phyloP scores from a whole-genome alignment of 2,888 invertebrate species.

The Incurvaria masculella region DNA sequence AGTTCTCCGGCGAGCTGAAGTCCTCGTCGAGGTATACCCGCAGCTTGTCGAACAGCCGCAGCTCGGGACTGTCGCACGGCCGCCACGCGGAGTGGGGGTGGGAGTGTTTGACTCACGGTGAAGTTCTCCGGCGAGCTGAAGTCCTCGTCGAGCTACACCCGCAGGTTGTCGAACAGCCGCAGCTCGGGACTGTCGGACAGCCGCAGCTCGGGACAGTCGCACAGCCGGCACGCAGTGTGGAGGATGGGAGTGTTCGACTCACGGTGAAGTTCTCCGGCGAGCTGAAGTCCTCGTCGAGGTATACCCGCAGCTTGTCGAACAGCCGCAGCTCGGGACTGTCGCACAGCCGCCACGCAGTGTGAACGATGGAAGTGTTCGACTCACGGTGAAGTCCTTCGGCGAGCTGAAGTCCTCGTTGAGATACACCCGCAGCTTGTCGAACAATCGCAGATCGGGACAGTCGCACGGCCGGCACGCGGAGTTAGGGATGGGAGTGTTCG shows the following conservation, averaged over 20 bases:
- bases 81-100: conserved; percentile 86
- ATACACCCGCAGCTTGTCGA: conserved; percentile 70
- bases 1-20: conserved; percentile 89
- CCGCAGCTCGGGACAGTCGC: conserved; percentile 76
- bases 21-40: conserved; percentile 90
- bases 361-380: too few relatives aligned
- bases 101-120: conserved; percentile 85
- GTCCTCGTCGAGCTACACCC: conserved; percentile 90
- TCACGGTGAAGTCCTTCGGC: conserved; percentile 81
- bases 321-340: conserved; percentile 76
- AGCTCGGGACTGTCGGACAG: conserved; percentile 80
- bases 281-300: conserved; percentile 90
- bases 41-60: conserved; percentile 78
- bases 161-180: conserved; percentile 75
- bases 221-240: conserved; percentile 82
- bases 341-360: conserved; percentile 75
- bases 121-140: conserved; percentile 92
- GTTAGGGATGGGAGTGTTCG: too few relatives aligned
- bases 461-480: conserved; percentile 66
- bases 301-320: conserved; percentile 82
- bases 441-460: conserved; percentile 66
- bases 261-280: conserved; percentile 94
- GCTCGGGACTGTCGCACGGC: conserved; percentile 76
- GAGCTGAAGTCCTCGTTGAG: conserved; percentile 83
- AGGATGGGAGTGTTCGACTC: too few relatives aligned